phyloP scores from a whole-genome alignment of 2,888 invertebrate genomes.

The Ramazzottius varieornatus region DNA sequence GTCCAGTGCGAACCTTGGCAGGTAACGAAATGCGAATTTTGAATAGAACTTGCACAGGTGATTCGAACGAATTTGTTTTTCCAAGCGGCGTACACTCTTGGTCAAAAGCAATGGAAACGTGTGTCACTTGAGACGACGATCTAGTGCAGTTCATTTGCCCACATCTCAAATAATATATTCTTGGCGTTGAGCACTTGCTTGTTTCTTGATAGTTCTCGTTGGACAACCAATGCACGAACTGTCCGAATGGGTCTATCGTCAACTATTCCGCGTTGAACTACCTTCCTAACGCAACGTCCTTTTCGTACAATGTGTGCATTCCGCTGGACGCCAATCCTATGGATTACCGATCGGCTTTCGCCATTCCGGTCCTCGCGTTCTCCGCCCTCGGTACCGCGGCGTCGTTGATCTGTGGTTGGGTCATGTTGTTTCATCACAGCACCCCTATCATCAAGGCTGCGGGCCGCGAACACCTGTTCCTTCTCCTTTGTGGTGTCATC shows the following conservation, averaged over 20 bases:
- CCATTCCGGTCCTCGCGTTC: neutral
- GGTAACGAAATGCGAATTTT: neutral
- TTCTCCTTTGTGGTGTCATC: neutral
- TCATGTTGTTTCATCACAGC: neutral
- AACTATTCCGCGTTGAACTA: neutral
- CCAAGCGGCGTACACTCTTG: too few relatives aligned
- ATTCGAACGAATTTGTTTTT: too few relatives aligned
- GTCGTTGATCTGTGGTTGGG: neutral
- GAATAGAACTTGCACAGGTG: too few relatives aligned
- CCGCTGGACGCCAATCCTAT: neutral
- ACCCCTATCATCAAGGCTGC: conserved; percentile 3
- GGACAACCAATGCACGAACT: neutral
- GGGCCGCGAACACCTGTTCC: neutral
- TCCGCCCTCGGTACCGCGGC: neutral
- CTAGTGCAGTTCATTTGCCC: too few relatives aligned
- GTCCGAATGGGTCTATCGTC: neutral
- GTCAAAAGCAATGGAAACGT: too few relatives aligned
- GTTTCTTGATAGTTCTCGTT: neutral
- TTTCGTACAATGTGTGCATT: neutral
- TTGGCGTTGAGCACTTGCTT: too few relatives aligned
- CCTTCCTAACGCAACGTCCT: neutral
- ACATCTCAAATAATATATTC: too few relatives aligned
- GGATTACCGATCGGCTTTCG: neutral
- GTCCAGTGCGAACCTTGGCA: neutral
- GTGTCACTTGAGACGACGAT: too few relatives aligned